phyloP scores from a whole-genome alignment of 2,113 vertebrate species.

The Varanus salvator region DNA sequence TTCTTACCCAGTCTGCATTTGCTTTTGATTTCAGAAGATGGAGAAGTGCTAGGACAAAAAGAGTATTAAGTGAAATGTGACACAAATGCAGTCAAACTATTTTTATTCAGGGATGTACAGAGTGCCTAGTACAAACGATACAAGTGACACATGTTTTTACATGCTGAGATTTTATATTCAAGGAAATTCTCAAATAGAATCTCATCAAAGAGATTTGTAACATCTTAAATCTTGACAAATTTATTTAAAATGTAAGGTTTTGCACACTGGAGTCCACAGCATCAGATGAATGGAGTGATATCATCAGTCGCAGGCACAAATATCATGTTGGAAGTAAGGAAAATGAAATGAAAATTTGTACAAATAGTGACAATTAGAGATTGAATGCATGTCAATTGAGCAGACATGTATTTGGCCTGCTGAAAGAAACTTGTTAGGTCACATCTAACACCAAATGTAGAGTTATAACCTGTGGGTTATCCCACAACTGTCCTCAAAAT shows the following conservation, averaged over 20 bases:
- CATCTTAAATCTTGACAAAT: background rate
- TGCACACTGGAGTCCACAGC: background rate
- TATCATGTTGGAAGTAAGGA: too few relatives aligned
- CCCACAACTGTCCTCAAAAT: too few relatives aligned
- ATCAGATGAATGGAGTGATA: too few relatives aligned
- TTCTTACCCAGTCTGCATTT: rapidly evolving
- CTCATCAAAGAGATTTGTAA: background rate
- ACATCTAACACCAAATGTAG: too few relatives aligned
- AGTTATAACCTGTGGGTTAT: too few relatives aligned
- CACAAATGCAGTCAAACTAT: background rate
- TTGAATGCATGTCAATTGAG: background rate
- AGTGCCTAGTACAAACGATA: background rate
- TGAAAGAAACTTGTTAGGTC: too few relatives aligned
- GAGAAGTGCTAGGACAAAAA: background rate
- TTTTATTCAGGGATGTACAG: background rate
- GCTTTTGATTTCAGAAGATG: background rate
- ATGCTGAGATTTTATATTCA: too few relatives aligned
- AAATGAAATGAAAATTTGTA: background rate
- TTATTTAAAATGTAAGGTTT: background rate
- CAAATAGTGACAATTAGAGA: background rate
- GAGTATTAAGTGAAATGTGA: background rate
- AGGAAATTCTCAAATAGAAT: background rate
- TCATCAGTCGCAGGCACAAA: background rate
- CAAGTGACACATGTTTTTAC: background rate
- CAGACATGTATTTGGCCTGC: background rate